Percentiles rank a stretch among this genome's conserved stretches.
phyloP scores from a whole-genome alignment of 53 echinoderm and acorn worm genomes.

The Antedon mediterranea region DNA sequence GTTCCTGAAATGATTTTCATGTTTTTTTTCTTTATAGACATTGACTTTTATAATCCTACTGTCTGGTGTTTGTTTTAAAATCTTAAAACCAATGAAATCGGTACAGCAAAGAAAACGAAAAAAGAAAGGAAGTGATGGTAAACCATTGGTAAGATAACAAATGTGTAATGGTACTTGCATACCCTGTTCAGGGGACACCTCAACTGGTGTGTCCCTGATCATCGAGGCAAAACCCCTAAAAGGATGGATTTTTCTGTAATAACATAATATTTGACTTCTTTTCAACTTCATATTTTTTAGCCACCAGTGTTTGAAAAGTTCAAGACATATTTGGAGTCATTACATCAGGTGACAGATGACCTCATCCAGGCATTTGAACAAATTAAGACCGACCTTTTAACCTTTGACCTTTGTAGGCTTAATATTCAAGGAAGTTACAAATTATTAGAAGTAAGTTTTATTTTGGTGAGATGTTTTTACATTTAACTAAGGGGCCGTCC shows the following conservation, averaged over 20 bases:
- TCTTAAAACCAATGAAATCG: conserved; percentile 53
- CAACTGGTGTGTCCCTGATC: too few species aligned
- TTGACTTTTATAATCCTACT: conserved; percentile 50
- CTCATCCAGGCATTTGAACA: conserved; percentile 44
- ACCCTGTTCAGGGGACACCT: too few species aligned
- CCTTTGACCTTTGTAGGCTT: conserved; percentile 40
- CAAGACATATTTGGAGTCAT: conserved; percentile 35
- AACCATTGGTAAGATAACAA: conserved; percentile 37
- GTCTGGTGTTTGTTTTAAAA: conserved; percentile 40
- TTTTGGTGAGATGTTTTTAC: too few species aligned
- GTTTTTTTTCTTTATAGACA: conserved; percentile 18
- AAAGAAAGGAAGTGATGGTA: conserved; percentile 56
- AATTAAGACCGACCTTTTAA: conserved; percentile 35
- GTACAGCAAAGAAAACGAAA: conserved; percentile 42
- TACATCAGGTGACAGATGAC: conserved; percentile 35
- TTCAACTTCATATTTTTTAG: too few species aligned
- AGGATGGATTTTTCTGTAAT: too few species aligned
- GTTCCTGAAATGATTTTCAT: too few species aligned
- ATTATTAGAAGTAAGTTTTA: background rate
- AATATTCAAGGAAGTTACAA: conserved; percentile 25
- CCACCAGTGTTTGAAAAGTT: conserved; percentile 61
- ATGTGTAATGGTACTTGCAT: too few species aligned
- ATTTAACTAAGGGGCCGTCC: too few species aligned
- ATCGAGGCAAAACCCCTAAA: too few species aligned
- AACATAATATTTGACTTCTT: too few species aligned